Base-by-base conservation (phyloP, 2,888 invertebrate genomes). In the Flexamia atlantica region DNA sequence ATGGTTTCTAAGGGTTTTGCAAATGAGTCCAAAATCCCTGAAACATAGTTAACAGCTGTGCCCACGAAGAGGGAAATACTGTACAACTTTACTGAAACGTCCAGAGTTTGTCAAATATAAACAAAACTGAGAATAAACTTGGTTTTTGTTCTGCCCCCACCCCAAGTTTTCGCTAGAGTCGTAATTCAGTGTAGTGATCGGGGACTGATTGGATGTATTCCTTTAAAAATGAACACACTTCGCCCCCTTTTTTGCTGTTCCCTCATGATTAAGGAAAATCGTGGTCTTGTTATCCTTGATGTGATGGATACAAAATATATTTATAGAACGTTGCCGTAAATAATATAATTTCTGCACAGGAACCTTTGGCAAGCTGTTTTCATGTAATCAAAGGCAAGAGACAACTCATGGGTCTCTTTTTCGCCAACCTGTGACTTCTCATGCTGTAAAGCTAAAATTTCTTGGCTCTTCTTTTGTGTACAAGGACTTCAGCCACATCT, bases 271-370 rank as follows among this genome's bases (percentile, higher is more conserved):
- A 10, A 85, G 70, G 28, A 74, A 84, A 30, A 84, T 64, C 25
- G 12, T 79, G 25, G 64, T 53, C 36, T 14, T 80, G 17, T 76
- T 82, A 20, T 64, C 25, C 60, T 81, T 82, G 60, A 84, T 82
- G 60, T 84, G n/a, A 53, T 70, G 60, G 25, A 85, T 80, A 32
- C 82, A 53, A 57, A 85, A 85, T 40, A 83, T 20, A 53, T 53
- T 83, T 17, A 85, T 80, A n/a, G 81, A 82, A 2, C 84, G 81
- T 32, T 84, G 84, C 20, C 84, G 25, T 60, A 85, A 70, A 42
- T 84, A 84, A 53, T 70, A 85, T 9, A 84, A 64, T 17, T 83
- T 83, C 36, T 85, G 85, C 36, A 83, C 81, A 32, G 83, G 64
- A 72, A 82, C 30, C 70, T 79, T 83, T n/a, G 83, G 72, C 20